These are phyloP conservation scores for Stenodema calcarata DNA, from an alignment of 2,888 invertebrate genomes.

Conservation along the genomic window DNA sequence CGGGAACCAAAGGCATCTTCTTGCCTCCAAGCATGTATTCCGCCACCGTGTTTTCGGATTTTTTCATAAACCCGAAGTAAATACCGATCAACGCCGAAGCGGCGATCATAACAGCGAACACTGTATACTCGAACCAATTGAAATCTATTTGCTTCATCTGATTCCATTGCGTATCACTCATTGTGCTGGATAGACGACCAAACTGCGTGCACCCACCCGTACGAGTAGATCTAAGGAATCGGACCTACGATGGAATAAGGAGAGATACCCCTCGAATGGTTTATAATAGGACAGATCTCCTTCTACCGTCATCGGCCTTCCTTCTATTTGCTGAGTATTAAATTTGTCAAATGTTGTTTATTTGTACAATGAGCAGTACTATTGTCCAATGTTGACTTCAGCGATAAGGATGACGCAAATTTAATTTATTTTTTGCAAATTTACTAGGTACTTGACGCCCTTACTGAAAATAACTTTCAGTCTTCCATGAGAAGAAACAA, in stretches of 20 bases:
- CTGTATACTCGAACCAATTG: constrained; percentile 45
- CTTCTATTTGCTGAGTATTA: background rate
- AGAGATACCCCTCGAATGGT: background rate
- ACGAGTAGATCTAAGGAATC: background rate
- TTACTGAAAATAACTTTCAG: too few species aligned
- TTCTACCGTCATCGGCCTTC: background rate
- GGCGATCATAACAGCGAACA: constrained; percentile 38
- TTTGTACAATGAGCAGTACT: background rate
- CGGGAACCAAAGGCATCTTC: constrained; percentile 41
- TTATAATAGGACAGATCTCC: background rate
- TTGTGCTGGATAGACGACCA: background rate
- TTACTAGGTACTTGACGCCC: too few species aligned
- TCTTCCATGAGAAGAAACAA: too few species aligned
- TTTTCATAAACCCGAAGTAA: constrained; percentile 44
- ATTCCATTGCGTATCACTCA: background rate
- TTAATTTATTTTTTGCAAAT: too few species aligned
- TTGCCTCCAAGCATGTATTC: constrained; percentile 46
- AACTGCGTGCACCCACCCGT: background rate
- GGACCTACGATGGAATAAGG: background rate
- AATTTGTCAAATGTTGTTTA: background rate
- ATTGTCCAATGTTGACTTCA: background rate
- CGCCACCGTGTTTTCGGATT: constrained; percentile 12
- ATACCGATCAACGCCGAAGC: constrained; percentile 40
- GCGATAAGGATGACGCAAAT: background rate
- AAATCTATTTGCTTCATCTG: constrained; percentile 61